Conservation (phyloP, 2,113 vertebrate species). For the Suricata suricatta region DNA sequence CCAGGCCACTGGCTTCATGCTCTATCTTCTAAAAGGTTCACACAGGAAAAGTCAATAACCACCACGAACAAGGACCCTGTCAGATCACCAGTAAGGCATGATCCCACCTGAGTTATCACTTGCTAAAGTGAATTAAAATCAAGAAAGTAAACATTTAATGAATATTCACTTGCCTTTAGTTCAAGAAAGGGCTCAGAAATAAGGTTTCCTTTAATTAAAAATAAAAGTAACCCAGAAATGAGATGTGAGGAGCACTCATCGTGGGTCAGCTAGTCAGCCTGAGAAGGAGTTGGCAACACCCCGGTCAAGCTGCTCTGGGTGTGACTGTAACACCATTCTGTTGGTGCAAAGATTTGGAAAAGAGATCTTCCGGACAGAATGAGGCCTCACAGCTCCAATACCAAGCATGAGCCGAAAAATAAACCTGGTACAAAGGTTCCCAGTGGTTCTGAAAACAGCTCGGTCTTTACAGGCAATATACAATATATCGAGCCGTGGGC, state of each 20-base stretch:
- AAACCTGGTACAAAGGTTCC: constrained; percentile 62
- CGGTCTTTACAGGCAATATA: constrained; percentile 33
- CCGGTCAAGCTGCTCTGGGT: constrained; percentile 30
- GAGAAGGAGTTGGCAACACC: constrained; percentile 44
- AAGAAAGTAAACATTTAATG: constrained; percentile 72
- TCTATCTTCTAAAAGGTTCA: constrained; percentile 21
- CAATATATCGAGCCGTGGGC: neutral
- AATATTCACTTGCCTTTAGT: constrained; percentile 63
- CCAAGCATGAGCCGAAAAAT: constrained; percentile 35
- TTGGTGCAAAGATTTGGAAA: constrained; percentile 60
- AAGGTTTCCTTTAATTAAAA: constrained; percentile 71
- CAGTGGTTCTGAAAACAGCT: constrained; percentile 60
- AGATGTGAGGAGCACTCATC: constrained; percentile 55
- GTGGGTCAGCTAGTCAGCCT: constrained; percentile 28
- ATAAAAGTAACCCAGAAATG: constrained; percentile 65
- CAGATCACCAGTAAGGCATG: constrained; percentile 37
- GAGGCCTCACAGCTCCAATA: constrained; percentile 45
- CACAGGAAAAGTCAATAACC: constrained; percentile 56
- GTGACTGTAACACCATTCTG: constrained; percentile 60
- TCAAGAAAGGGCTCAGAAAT: constrained; percentile 64
- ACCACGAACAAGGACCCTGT: constrained; percentile 19
- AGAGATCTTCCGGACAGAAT: constrained; percentile 55
- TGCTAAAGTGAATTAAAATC: constrained; percentile 58
- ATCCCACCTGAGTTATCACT: constrained; percentile 66
- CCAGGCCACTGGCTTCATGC: constrained; percentile 15